Base-by-base conservation (phyloP, 1,140 invertebrate species). In the Orchestia grillus region DNA sequence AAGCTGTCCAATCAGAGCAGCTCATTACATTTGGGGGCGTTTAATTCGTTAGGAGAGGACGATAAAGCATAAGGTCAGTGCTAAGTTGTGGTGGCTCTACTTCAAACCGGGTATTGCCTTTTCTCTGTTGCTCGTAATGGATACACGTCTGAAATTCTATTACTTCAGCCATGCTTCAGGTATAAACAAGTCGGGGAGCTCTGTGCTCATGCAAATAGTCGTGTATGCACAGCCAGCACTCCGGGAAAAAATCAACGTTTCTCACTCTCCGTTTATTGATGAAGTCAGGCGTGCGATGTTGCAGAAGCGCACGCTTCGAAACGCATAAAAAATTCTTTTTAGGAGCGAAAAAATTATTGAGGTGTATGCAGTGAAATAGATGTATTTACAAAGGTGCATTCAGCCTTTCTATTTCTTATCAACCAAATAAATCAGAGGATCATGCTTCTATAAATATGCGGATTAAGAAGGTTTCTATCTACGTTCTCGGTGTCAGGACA, bases 131-230 rank as follows among this genome's bases (percentile, higher is more conserved):
- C 43, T 19, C 43, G 92, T 94, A 94, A 94, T 94, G 45, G 92
- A 94, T 94, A 94, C 92, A 94, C 41, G 92, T 94, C 44, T 45
- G 92, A 94, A 94, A 94, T 94, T 94, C 92, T 94, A 94, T 94
- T 94, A 94, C 43, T n/a, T 15, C 3, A 42, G 44, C 44, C 43
- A 94, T 44, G 92, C 92, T 94, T 90, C 88, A 90, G 41, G n/a
- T 44, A 90, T 42, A 41, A 41, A 90, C n/a, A 44, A 90, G 88
- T 90, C n/a, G 88, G 88, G 43, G 88, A 44, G 88, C 88, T 90
- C 88, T 90, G 88, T 42, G 28, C 8, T 90, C 88, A 42, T 90
- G 88, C 88, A 90, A 90, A 90, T 90, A 90, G 41, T 11, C 88
- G 88, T 90, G 88, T 90, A 90, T 90, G 88, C 62, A 90, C 43